Evolutionary conservation across 2,888 invertebrate genomes (phyloP).

Genomic region (Marasmarcha lunaedactyla): DNA sequence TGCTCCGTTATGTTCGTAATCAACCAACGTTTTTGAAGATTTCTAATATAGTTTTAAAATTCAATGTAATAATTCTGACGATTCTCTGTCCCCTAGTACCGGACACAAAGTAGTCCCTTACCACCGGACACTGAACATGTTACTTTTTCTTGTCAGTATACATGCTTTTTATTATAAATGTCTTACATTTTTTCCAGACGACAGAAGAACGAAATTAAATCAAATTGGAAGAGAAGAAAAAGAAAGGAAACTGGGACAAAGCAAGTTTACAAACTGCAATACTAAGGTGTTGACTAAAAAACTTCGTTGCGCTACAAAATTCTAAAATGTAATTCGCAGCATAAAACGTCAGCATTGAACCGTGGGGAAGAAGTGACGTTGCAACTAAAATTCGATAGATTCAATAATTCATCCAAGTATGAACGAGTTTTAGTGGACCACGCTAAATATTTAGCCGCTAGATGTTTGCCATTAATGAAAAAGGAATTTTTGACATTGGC

Average conservation of each 20-base stretch:
- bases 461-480: slow-evolving; percentile 13
- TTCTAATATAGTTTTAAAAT: slow-evolving; percentile 9
- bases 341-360: slow-evolving; percentile 12
- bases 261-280: slow-evolving; percentile 13
- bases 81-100: slow-evolving; percentile 2
- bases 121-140: slow-evolving; percentile 8
- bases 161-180: background rate
- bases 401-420: slow-evolving; percentile 11
- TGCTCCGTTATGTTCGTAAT: slow-evolving; percentile 10
- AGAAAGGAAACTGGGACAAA: slow-evolving; percentile 15
- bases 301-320: slow-evolving; percentile 12
- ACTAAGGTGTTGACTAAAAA: slow-evolving; percentile 12
- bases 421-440: slow-evolving; percentile 12
- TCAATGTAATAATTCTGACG: slow-evolving; percentile 5
- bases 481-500: slow-evolving; percentile 10
- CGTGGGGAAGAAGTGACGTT: slow-evolving; percentile 13
- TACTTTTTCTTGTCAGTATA: slow-evolving; percentile 9
- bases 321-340: slow-evolving; percentile 16
- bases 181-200: background rate
- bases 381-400: slow-evolving; percentile 6
- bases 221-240: slow-evolving; percentile 8
- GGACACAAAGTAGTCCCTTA: slow-evolving; percentile 1
- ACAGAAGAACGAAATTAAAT: background rate
- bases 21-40: slow-evolving; percentile 8
- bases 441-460: slow-evolving; percentile 12